phyloP scores from a whole-genome alignment of 2,797 vertebrate species.

The Cacajao melanocephalus region DNA sequence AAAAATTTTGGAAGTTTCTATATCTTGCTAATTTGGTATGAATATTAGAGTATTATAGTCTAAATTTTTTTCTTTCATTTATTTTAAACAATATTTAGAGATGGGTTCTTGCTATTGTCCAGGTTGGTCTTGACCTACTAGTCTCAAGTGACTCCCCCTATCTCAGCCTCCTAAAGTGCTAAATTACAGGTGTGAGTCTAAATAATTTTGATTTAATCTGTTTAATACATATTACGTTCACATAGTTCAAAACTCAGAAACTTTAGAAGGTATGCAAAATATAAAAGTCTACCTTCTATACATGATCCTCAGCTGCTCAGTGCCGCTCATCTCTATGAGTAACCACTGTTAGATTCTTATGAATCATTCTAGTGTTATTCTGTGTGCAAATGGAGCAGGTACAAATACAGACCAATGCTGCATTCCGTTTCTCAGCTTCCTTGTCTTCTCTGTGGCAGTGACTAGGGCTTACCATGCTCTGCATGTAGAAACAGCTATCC shows the following conservation, averaged over 20 bases:
- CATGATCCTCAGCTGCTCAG: not conserved
- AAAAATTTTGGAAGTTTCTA: conserved; percentile 25
- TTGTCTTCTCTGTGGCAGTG: not conserved
- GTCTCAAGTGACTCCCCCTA: too few relatives aligned
- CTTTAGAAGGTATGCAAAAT: not conserved
- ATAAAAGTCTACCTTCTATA: not conserved
- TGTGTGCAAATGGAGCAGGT: too few relatives aligned
- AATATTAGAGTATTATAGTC: not conserved
- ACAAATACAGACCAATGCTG: too few relatives aligned
- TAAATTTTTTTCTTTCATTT: not conserved
- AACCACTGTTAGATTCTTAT: not conserved
- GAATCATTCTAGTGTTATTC: not conserved
- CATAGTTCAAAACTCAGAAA: not conserved
- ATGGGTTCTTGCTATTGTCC: too few relatives aligned
- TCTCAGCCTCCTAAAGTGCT: too few relatives aligned
- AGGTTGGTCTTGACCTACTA: too few relatives aligned
- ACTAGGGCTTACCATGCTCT: not conserved
- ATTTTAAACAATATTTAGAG: too few relatives aligned
- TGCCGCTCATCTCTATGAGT: not conserved
- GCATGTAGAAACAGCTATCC: not conserved
- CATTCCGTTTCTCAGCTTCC: not conserved
- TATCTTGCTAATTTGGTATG: not conserved
- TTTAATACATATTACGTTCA: not conserved
- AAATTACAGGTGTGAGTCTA: not conserved
- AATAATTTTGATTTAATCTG: not conserved